A percentile compares a stretch with the other conserved stretches of the same genome.
phyloP scores from a whole-genome alignment of 2,113 vertebrate species.

The Lutjanus erythropterus region DNA sequence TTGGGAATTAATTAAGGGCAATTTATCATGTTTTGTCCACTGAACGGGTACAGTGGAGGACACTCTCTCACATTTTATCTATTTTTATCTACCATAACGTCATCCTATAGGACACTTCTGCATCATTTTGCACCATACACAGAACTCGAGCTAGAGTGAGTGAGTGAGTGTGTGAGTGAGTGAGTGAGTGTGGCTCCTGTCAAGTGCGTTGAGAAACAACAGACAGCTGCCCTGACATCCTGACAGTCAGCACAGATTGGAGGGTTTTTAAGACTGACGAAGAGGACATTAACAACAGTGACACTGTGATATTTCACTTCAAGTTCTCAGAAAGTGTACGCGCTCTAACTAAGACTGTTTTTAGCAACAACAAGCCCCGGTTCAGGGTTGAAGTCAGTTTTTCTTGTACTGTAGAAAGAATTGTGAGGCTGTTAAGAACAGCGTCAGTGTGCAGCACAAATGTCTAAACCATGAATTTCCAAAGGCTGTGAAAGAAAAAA shows the following conservation, averaged over 20 bases:
- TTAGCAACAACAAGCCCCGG: not conserved
- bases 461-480: conserved; percentile 1
- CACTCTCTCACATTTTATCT: no score
- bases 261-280: not conserved
- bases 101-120: no score
- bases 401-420: conserved; percentile 14
- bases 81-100: no score
- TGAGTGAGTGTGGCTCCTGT: not conserved
- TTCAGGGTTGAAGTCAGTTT: not conserved
- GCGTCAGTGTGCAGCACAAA: not conserved
- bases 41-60: no score
- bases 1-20: no score
- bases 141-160: no score
- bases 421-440: conserved; percentile 1
- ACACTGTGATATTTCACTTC: not conserved
- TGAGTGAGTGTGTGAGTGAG: not conserved
- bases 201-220: not conserved
- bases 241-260: not conserved
- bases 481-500: conserved; percentile 20
- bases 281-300: not conserved
- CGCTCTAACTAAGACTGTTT: not conserved
- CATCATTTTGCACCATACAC: no score
- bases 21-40: no score
- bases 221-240: not conserved
- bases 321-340: not conserved